Base-by-base conservation (phyloP, 2,797 vertebrate genomes). In the Anguilla anguilla region DNA sequence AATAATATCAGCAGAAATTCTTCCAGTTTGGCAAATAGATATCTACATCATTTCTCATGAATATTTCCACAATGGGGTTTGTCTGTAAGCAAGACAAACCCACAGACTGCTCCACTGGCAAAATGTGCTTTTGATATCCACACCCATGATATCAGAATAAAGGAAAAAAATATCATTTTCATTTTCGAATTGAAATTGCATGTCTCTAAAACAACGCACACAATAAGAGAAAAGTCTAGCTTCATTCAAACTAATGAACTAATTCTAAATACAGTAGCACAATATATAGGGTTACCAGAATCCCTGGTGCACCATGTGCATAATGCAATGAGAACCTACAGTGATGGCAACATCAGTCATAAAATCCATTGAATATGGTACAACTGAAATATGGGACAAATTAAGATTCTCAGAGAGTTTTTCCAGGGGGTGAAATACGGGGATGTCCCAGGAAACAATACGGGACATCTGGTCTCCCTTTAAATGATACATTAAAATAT, bases 301-400 rank as follows among this genome's bases (percentile, higher is more conserved):
- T 69, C n/a, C 64, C 25, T n/a, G 64, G 64, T 28, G 64, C 25
- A 28, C 25, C 10, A 10, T 28, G 64, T 69, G 28, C n/a, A 69
- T 10, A 28, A 28, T 69, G 25, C 64, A 69, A 69, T 69, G n/a
- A 28, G n/a, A 28, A n/a, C 64, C 64, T 28, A 69, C 64, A 69
- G 15, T 69, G 28, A 69, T 69, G n/a, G 64, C 64, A 11, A 69
- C 28, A n/a, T 7, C 64, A 69, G 10, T 28, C 64, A 69, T 6
- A 69, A 69, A 69, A 69, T 11, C 64, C 25, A 28, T 2, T n/a
- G 25, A 69, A 69, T 69, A 69, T 69, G n/a, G 25, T 69, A 1
- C n/a, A 28, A 69, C 64, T 69, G 64, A 69, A 69, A 69, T 69
- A 28, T n/a, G 64, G 64, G 64, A 69, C 64, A n/a, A 69, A 64